Conservation (phyloP, 2,888 invertebrate species). For the Ormia ochracea region DNA sequence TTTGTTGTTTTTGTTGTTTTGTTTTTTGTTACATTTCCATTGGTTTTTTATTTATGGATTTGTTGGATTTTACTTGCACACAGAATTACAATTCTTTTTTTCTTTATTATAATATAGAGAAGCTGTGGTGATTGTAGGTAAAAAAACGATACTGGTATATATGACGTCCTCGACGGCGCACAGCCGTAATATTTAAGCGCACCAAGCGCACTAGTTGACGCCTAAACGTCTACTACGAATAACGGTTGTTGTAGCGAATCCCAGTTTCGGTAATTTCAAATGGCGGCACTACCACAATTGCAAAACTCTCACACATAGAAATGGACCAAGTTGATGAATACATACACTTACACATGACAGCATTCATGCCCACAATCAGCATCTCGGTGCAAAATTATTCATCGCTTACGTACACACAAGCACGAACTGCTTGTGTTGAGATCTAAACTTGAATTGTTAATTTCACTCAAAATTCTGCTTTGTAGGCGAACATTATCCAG, state of each 20-base stretch:
- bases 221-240: slow-evolving; percentile 78
- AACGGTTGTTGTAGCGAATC: slow-evolving; percentile 77
- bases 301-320: slow-evolving; percentile 58
- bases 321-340: slow-evolving; percentile 31
- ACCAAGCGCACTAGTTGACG: slow-evolving; percentile 78
- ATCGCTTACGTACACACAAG: background rate
- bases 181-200: slow-evolving; percentile 75
- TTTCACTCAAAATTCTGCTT: slow-evolving; percentile 52
- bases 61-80: slow-evolving; percentile 33
- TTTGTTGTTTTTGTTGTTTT: slow-evolving; percentile 41
- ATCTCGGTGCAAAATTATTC: slow-evolving; percentile 29
- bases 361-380: slow-evolving; percentile 20
- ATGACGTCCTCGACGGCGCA: slow-evolving; percentile 63
- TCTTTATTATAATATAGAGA: slow-evolving; percentile 43
- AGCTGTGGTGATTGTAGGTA: slow-evolving; percentile 49
- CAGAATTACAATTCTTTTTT: slow-evolving; percentile 22
- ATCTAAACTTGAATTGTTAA: slow-evolving; percentile 38
- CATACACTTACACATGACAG: background rate
- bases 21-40: slow-evolving; percentile 20
- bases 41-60: slow-evolving; percentile 17
- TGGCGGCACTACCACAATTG: slow-evolving; percentile 68
- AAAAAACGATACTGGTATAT: slow-evolving; percentile 54
- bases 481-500: background rate
- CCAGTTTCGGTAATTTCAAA: slow-evolving; percentile 76
- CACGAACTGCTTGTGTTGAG: background rate